Evolutionary conservation across 2,888 invertebrate species (phyloP), one percentile per base, ranked within the genome.

Genomic region (Clusia tigrina): DNA sequence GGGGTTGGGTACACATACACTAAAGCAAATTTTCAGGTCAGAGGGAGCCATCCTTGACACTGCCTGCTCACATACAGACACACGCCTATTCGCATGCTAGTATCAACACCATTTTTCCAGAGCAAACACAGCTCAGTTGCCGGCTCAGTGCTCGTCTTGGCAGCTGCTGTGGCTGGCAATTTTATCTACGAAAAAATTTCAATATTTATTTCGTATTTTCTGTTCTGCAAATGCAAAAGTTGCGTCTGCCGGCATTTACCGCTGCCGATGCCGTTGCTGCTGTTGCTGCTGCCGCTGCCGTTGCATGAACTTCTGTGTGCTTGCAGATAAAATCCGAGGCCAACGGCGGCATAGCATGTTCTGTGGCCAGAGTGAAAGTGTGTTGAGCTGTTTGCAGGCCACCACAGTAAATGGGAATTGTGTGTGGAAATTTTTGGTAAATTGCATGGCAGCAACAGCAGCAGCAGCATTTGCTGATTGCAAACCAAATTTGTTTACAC

Each of bases 131-230:
- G n/a, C n/a, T n/a, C n/a, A n/a, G n/a, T 32, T 32, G 32, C 32
- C 32, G 32, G 6, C 32, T 32, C 32, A 12, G 12, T n/a, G n/a
- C 32, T 32, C 32, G 32, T 12, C 32, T 32, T 37, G 23, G 55
- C 42, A 25, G 68, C 65, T 63, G 68, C 63, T 68, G 70, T 67
- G 62, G 32, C 58, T 63, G 66, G 63, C 60, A 67, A 58, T 68
- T 69, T 69, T 62, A 67, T 69, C 69, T 69, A 67, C 58, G 65
- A 38, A 58, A 57, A 62, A 57, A 57, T 62, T 57, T 46, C 52
- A 6, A 52, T 56, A 61, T 61, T 57, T 61, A 61, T 61, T 61
- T 61, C 52, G 52, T 61, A 56, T 61, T 57, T 61, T 24, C 23
- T 5, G 52, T 17, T 42, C n/a, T 42, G n/a, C 42, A 42, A 42